A percentile compares a stretch with the other conserved stretches of the same genome.
Conservation (phyloP, 2,888 invertebrate species). For the Rotaria macrura region DNA sequence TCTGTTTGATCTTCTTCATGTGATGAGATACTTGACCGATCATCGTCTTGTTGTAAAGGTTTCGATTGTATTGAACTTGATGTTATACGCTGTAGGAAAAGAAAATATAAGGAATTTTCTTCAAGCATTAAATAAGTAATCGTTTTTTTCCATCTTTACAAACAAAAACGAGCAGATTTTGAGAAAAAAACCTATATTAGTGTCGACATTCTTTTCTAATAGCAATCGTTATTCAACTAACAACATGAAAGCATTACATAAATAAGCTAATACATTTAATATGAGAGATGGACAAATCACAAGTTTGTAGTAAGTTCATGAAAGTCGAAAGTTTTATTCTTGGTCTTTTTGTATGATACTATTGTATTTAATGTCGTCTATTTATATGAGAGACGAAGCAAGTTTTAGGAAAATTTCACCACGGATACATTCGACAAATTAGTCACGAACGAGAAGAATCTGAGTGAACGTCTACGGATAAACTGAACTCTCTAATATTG, state of each 20-base stretch:
- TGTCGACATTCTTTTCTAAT: background rate
- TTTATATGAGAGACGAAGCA: no score
- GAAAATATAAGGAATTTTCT: background rate
- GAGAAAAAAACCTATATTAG: background rate
- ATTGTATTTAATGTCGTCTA: no score
- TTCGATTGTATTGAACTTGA: background rate
- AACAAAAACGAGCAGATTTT: background rate
- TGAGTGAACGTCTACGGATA: no score
- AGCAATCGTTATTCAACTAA: background rate
- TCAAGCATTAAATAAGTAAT: no score
- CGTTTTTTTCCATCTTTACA: background rate
- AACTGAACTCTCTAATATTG: no score
- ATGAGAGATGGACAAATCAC: background rate
- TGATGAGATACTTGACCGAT: background rate
- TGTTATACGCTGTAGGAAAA: background rate
- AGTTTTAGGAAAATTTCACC: no score
- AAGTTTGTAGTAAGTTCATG: no score
- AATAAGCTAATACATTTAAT: no score
- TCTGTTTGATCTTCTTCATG: background rate
- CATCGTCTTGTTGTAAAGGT: background rate
- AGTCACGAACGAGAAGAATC: no score
- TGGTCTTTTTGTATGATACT: no score
- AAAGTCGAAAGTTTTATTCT: no score
- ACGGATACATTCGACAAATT: no score
- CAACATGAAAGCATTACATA: background rate